A percentile compares a stretch with the other conserved stretches of the same genome.
Evolutionary conservation across 2,888 invertebrate species (phyloP).

Genomic region (Smittia aterrima): DNA sequence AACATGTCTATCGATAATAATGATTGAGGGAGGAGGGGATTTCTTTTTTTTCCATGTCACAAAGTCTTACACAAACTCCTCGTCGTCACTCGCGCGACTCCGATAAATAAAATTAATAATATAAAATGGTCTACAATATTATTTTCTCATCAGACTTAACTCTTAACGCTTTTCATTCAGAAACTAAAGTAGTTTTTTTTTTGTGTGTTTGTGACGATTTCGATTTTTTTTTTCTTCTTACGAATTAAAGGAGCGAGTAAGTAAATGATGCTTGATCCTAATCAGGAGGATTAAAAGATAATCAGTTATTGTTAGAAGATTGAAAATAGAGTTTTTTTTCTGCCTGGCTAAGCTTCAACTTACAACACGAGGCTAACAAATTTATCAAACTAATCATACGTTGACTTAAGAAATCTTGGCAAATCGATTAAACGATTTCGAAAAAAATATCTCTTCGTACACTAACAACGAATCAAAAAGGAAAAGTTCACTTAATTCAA

Average conservation of each 20-base stretch:
- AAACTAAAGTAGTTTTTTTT: background rate
- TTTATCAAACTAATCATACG: too few species aligned
- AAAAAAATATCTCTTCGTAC: background rate
- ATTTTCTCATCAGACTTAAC: conserved; percentile 7
- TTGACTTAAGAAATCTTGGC: too few species aligned
- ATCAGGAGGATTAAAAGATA: background rate
- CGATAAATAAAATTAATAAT: conserved; percentile 3
- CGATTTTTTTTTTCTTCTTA: too few species aligned
- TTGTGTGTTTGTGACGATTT: background rate
- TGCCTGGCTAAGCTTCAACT: too few species aligned
- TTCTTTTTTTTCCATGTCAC: too few species aligned
- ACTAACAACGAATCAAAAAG: background rate
- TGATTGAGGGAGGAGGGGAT: too few species aligned
- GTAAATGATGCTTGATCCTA: background rate
- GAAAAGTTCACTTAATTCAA: background rate
- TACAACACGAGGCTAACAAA: too few species aligned
- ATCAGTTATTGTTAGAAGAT: background rate
- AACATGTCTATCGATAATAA: too few species aligned
- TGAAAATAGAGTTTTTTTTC: background rate
- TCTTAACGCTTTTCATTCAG: background rate
- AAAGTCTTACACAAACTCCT: too few species aligned
- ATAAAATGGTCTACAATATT: background rate
- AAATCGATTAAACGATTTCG: background rate
- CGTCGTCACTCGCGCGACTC: background rate
- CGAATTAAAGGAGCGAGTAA: conserved; percentile 1